phyloP scores from a whole-genome alignment of 2,113 vertebrate species.

The Eudorcas thomsonii region DNA sequence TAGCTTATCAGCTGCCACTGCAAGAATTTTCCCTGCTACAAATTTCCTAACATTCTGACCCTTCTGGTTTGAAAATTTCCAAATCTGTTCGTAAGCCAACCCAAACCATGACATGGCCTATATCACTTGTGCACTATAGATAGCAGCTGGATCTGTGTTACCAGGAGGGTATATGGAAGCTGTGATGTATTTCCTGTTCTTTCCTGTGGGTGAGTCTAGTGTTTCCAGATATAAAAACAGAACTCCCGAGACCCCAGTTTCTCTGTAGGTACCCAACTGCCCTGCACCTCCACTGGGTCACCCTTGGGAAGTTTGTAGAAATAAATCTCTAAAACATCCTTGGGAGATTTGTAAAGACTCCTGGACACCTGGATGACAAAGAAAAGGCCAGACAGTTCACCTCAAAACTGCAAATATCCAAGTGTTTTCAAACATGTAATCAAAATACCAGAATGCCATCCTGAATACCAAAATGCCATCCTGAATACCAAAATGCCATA shows the following conservation, averaged over 20 bases:
- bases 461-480: neutral
- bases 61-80: slow-evolving; percentile 17
- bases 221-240: neutral
- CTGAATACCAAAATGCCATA: neutral
- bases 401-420: neutral
- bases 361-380: neutral
- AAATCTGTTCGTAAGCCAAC: slow-evolving; percentile 40
- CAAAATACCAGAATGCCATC: neutral
- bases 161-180: neutral
- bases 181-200: slow-evolving; percentile 33
- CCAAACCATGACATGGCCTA: neutral
- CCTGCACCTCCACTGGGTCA: neutral
- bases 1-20: neutral
- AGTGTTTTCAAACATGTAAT: neutral
- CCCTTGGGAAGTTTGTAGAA: neutral
- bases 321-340: neutral
- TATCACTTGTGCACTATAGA: neutral
- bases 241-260: neutral
- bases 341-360: neutral
- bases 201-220: neutral
- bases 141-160: neutral
- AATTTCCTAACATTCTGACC: slow-evolving; percentile 22
- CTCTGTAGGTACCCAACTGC: neutral
- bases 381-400: neutral
- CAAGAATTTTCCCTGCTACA: neutral